Conservation (phyloP, 2,888 invertebrate genomes). For the Minunthozetes semirufus region DNA sequence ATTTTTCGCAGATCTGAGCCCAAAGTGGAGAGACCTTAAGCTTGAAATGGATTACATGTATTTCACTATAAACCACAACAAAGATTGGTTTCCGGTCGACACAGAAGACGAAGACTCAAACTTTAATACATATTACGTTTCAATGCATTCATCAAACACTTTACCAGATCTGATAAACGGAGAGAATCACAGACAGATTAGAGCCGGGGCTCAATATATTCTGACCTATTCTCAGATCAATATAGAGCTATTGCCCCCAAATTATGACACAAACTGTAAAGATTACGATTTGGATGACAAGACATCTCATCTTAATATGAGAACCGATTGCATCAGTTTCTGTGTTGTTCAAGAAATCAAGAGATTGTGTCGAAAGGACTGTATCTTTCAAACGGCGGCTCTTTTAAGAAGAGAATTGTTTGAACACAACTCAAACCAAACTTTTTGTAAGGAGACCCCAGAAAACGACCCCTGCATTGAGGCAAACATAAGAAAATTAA, state of each 20-base stretch:
- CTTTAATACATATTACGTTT: not conserved
- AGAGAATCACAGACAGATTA: not conserved
- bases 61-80: not conserved
- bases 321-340: not conserved
- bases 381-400: not conserved
- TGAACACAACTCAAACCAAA: not conserved
- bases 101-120: not conserved
- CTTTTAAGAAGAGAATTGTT: not conserved
- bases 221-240: not conserved
- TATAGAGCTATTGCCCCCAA: not conserved
- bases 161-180: not conserved
- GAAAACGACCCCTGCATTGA: no score
- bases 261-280: not conserved
- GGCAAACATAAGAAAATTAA: no score
- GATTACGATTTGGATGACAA: not conserved
- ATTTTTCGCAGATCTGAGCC: not conserved
- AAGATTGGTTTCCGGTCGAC: not conserved
- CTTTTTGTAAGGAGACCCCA: no score
- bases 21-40: not conserved
- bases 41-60: not conserved
- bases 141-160: constrained; percentile 3
- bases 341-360: not conserved
- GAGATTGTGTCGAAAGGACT: not conserved
- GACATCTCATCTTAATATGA: not conserved
- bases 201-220: no score